Evolutionary conservation across 2,888 invertebrate species (phyloP).

Genomic region (Drosophila percnosoma): DNA sequence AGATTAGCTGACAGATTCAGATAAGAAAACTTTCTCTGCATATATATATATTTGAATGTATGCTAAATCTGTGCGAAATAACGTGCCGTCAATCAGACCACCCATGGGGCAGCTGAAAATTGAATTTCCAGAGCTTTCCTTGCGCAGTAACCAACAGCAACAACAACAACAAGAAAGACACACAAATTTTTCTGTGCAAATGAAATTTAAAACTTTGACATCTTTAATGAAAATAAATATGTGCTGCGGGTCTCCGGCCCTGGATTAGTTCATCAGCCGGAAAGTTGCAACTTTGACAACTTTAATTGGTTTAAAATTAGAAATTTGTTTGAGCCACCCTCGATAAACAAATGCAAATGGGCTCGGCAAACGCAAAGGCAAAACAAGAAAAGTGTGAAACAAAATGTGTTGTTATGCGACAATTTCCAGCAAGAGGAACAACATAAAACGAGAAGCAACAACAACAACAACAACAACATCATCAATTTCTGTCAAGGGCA

Average conservation of each 20-base stretch:
- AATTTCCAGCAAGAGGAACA: slow-evolving; percentile 1
- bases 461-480: slow-evolving; percentile 18
- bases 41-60: neutral
- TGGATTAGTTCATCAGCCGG: slow-evolving; percentile 65
- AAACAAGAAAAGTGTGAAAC: slow-evolving; percentile 43
- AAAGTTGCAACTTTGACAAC: slow-evolving; percentile 70
- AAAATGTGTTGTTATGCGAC: slow-evolving; percentile 36
- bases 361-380: neutral
- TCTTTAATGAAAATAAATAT: slow-evolving; percentile 77
- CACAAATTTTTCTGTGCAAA: slow-evolving; percentile 57
- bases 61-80: slow-evolving; percentile 10
- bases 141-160: slow-evolving; percentile 7
- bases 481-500: slow-evolving; percentile 68
- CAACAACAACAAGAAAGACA: slow-evolving; percentile 6
- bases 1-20: slow-evolving; percentile 59
- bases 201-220: slow-evolving; percentile 75
- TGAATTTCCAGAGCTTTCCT: slow-evolving; percentile 55
- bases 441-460: slow-evolving; percentile 4
- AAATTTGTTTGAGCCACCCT: slow-evolving; percentile 40
- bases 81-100: slow-evolving; percentile 61
- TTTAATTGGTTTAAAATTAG: slow-evolving; percentile 78
- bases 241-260: slow-evolving; percentile 22
- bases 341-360: slow-evolving; percentile 61
- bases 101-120: slow-evolving; percentile 57
- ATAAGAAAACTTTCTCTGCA: slow-evolving; percentile 23